phyloP scores from a whole-genome alignment of 2,888 invertebrate genomes.

The Heliconius charithonia region DNA sequence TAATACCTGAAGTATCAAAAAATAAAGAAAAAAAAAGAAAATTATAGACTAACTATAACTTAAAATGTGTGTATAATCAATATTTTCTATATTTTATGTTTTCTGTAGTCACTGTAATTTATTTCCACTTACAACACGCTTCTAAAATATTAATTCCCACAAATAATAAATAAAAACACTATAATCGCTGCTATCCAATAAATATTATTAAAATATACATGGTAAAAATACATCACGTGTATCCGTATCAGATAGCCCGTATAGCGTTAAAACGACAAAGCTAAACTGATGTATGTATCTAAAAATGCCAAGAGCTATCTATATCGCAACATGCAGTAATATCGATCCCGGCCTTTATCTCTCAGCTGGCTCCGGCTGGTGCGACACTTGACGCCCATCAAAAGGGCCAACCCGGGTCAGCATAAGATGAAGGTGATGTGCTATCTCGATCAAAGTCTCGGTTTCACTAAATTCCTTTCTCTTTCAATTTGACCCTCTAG shows the following conservation, averaged over 20 bases:
- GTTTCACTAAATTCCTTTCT: conserved; percentile 20
- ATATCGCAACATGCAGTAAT: conserved; percentile 23
- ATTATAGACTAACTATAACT: too few species aligned
- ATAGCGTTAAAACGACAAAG: neutral
- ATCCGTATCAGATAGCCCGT: neutral
- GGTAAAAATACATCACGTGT: neutral
- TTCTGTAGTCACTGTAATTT: neutral
- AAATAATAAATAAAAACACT: neutral
- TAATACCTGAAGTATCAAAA: too few species aligned
- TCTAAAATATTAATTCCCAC: neutral
- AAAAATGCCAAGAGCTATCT: conserved; percentile 14
- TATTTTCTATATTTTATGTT: too few species aligned
- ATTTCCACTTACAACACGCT: neutral
- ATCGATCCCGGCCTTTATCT: conserved; percentile 43
- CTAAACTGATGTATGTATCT: conserved; percentile 13
- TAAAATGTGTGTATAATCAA: too few species aligned
- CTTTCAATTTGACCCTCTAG: conserved; percentile 27
- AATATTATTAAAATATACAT: neutral
- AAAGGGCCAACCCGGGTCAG: conserved; percentile 47
- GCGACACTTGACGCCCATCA: conserved; percentile 42
- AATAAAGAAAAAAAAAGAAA: too few species aligned
- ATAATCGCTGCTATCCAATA: neutral
- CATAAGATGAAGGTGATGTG: conserved; percentile 46
- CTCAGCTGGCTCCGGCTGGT: conserved; percentile 31
- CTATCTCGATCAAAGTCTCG: conserved; percentile 39